A percentile compares a stretch with the other conserved stretches of the same genome.
These are phyloP conservation scores for Adelosebastes latens DNA, from an alignment of 2,797 vertebrate genomes.

Conservation along the genomic window DNA sequence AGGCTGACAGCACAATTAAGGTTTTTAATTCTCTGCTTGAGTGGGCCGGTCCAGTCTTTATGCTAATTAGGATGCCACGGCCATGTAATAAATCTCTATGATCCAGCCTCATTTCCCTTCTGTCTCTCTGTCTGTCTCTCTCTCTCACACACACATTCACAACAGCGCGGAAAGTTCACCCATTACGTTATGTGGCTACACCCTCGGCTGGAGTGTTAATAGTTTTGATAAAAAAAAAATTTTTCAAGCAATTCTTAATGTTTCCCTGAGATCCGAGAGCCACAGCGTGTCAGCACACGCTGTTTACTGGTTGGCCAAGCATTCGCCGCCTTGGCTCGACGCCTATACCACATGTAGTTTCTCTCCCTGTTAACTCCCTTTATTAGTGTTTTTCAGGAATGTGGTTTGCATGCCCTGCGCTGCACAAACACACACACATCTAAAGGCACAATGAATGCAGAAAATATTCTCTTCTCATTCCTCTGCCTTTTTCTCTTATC, in stretches of 20 bases:
- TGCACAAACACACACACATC: slow-evolving; percentile 36
- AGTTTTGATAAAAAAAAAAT: slow-evolving; percentile 63
- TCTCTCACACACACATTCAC: slow-evolving; percentile 47
- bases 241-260: slow-evolving; percentile 33
- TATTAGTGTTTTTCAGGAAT: slow-evolving; percentile 75
- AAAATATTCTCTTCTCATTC: slow-evolving; percentile 48
- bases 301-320: slow-evolving; percentile 67
- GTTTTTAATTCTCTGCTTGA: slow-evolving; percentile 99
- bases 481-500: slow-evolving; percentile 40
- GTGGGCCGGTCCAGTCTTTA: slow-evolving; percentile 96
- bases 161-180: slow-evolving; percentile 61
- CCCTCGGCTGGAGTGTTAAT: slow-evolving; percentile 42
- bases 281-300: slow-evolving; percentile 23
- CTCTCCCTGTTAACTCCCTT: slow-evolving; percentile 75
- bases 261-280: slow-evolving; percentile 39
- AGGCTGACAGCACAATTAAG: slow-evolving; percentile 98
- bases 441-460: slow-evolving; percentile 50
- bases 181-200: slow-evolving; percentile 49
- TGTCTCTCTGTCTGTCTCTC: slow-evolving; percentile 73
- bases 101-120: slow-evolving; percentile 81
- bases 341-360: slow-evolving; percentile 62
- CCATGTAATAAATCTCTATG: slow-evolving; percentile 96
- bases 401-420: slow-evolving; percentile 39
- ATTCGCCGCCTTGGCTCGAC: slow-evolving; percentile 21
- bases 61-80: slow-evolving; percentile 92